These are phyloP conservation scores for Leptopilina clavipes DNA, from an alignment of 1,140 invertebrate genomes.

Conservation along the genomic window DNA sequence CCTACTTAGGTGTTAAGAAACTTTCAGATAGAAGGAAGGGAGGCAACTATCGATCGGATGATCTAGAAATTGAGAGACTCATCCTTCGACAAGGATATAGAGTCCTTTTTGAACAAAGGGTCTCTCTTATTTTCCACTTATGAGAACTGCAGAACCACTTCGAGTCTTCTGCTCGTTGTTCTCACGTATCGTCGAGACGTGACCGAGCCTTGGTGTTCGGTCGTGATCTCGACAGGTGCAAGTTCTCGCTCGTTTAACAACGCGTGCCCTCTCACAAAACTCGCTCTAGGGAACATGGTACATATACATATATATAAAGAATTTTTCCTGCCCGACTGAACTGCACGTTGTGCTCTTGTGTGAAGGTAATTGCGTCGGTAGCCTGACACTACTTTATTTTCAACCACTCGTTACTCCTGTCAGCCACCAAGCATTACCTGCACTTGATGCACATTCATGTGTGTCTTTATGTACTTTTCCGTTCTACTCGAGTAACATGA, in stretches of 20 bases:
- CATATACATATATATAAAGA: slow-evolving; percentile 45
- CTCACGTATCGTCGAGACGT: slow-evolving; percentile 64
- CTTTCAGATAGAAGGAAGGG: too few relatives aligned
- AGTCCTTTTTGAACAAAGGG: slow-evolving; percentile 64
- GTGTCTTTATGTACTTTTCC: slow-evolving; percentile 2
- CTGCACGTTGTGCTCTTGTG: slow-evolving; percentile 40
- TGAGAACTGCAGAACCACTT: slow-evolving; percentile 54
- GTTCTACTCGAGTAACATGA: not conserved
- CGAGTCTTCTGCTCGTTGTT: slow-evolving; percentile 53
- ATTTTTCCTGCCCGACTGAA: slow-evolving; percentile 48
- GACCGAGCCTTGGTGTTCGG: slow-evolving; percentile 56
- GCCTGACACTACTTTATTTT: slow-evolving; percentile 52
- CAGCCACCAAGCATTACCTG: slow-evolving; percentile 26
- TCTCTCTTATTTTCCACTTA: slow-evolving; percentile 70
- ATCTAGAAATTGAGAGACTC: slow-evolving; percentile 56
- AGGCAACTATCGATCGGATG: slow-evolving; percentile 53
- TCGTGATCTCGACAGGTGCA: slow-evolving; percentile 64
- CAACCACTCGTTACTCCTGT: slow-evolving; percentile 41
- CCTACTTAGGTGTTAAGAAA: too few relatives aligned
- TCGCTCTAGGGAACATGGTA: slow-evolving; percentile 27
- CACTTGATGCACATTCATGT: slow-evolving; percentile 4
- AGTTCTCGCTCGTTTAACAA: slow-evolving; percentile 48
- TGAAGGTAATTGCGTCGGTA: slow-evolving; percentile 50
- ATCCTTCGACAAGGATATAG: slow-evolving; percentile 48
- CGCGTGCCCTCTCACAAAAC: slow-evolving; percentile 47